Base-by-base conservation (phyloP, 2,888 invertebrate species). In the Synergus umbraculus region DNA sequence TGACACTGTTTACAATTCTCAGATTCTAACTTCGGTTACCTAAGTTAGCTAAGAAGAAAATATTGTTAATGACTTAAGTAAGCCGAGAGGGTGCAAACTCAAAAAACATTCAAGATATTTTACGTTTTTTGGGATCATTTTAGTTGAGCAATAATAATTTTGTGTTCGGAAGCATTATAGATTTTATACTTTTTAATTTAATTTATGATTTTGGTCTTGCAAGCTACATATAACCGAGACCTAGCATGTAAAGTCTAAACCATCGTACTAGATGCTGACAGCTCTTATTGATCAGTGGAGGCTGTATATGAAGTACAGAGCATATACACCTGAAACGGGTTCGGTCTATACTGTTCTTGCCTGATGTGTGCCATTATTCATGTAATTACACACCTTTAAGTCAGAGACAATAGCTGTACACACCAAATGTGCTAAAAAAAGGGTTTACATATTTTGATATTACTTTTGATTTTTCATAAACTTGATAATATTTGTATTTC, bases 101-200 rank as follows among this genome's bases (percentile, higher is more conserved):
- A 15, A 2, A 2, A n/a, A n/a, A 2, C 8, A 3, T 5, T n/a
- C n/a, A n/a, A 0, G 3, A 54, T n/a, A n/a, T 7, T n/a, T 3
- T 0, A n/a, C 7, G 22, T 49, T 49, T 49, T 49, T 49, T 49
- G 2, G 8, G 15, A 15, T 49, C 8, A 49, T 49, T n/a, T 49
- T n/a, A 49, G 2, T 37, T 37, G 37, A 37, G 15, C 4, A 49
- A 15, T 4, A 49, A 46, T 46, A 46, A 46, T 46, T 46, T 46
- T 37, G 0, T 37, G 4, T 5, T 37, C 5, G 37, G 5, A 37
- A 37, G 46, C 4, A 46, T 0, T 4, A 46, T 46, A 46, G 0
- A 3, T 4, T 46, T 46, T 12, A 46, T 46, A 12, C 12, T 46
- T 46, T 46, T 46, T 4, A 10, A 46, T 46, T 13, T 4, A 46